Evolutionary conservation across 2,888 invertebrate species (phyloP).

Genomic region (Sinodicranocentrus sp.): DNA sequence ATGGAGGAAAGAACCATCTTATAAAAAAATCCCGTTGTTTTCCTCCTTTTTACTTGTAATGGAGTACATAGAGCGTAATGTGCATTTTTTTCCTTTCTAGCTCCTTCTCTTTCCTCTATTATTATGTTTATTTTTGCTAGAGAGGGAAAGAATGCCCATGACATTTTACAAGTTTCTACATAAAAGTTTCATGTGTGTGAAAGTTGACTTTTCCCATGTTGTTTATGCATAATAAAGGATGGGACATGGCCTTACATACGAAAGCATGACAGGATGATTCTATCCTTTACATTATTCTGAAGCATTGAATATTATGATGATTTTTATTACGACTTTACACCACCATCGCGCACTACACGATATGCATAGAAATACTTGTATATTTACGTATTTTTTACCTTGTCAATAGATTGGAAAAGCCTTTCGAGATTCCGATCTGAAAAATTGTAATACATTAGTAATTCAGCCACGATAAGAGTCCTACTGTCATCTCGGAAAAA

Average conservation of each 20-base stretch:
- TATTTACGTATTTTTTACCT: too few relatives aligned
- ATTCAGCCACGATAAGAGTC: neutral
- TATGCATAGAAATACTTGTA: too few relatives aligned
- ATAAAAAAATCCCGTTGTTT: slow-evolving; percentile 43
- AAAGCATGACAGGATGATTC: too few relatives aligned
- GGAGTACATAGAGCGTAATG: neutral
- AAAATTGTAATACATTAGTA: slow-evolving; percentile 13
- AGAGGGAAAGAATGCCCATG: neutral
- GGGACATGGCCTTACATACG: too few relatives aligned
- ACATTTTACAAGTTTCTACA: neutral
- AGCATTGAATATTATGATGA: too few relatives aligned
- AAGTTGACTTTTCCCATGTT: slow-evolving; percentile 42
- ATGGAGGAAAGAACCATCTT: neutral
- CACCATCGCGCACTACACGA: too few relatives aligned
- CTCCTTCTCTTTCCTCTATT: neutral
- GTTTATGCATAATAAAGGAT: too few relatives aligned
- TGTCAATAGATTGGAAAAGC: neutral
- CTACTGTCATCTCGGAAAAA: too few relatives aligned
- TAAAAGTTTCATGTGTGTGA: slow-evolving; percentile 52
- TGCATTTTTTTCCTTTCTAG: neutral
- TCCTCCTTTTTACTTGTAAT: slow-evolving; percentile 11
- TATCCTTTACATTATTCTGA: too few relatives aligned
- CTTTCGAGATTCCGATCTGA: neutral
- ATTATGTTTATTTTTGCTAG: neutral
- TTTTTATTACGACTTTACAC: too few relatives aligned